Base-by-base conservation (phyloP, 1,140 invertebrate genomes). In the Tribolium castaneum region DNA sequence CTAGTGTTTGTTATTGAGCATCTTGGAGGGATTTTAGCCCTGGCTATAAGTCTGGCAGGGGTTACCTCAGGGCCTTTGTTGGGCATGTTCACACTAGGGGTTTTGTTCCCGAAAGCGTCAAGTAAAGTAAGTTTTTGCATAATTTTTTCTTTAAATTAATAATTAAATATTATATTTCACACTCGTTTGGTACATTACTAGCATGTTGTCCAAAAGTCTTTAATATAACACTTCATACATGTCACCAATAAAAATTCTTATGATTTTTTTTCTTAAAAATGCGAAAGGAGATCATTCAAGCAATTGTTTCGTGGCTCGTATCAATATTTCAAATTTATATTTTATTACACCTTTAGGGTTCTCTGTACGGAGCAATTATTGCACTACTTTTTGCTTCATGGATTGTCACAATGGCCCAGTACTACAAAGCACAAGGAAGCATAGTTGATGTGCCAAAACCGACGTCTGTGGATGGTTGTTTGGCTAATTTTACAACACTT, bases 51-150 rank as follows among this genome's bases (percentile, higher is more conserved):
- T 72, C 88, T 93, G 2, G 90, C 90, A 16, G 91, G 92, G 3
- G 87, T 93, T 4, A 89, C 92, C 2, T 87, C 89, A 51, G 93
- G 92, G 6, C 92, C 92, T 3, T 84, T 92, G 12, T 84, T 93
- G 0, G 92, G 92, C 1, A 81, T 92, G 13, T 94, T 93, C 82
- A 90, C 89, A 3, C 83, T 93, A 0, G 93, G 92, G 62, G 91
- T 93, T 83, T 89, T 93, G 12, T 89, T 92, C 79, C 92, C 92
- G 0, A 90, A 90, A 84, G 90, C 90, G 1, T 90, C 90, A 82
- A 86, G 88, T 83, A 89, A 88, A 78, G 90, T 90, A 85, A 75
- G 50, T 78, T 13, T 74, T 56, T 10, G 2, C 22, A 2, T 10
- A 19, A 76, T 10, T n/a, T 70, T 16, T 75, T n/a, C n/a, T n/a